Base-by-base conservation (phyloP, 2,113 vertebrate species). In the Gracilinanus agilis region DNA sequence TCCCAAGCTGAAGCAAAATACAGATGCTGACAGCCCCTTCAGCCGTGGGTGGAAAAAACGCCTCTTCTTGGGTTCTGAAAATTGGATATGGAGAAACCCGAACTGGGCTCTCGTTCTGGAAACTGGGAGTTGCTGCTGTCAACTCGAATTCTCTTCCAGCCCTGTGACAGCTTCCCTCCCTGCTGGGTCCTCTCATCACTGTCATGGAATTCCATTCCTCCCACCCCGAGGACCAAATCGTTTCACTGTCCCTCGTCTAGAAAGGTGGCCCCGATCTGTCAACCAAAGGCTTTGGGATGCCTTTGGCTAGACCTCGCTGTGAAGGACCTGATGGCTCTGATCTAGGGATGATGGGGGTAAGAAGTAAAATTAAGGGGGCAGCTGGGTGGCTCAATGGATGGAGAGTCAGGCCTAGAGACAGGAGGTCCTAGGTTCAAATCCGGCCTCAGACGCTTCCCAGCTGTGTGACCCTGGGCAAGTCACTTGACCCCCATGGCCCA, bases 71-170 rank as follows among this genome's bases (percentile, higher is more conserved):
- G 96, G 96, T 97, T 98, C 98, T 98, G 95, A 96, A 97, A 98
- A 98, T 97, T 96, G 95, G 97, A 98, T 98, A 92, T 98, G 97
- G 96, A 97, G 98, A 98, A 99, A 99, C 96, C 97, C 98, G 98
- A 99, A 98, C 98, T 98, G 92, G 24, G 61, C 97, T 98, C 98
- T 98, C 98, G 97, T 98, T 98, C 98, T 96, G 96, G 96, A 98
- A 98, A 97, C 97, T 95, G 25, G 6, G 92, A 97, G 98, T 98
- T 98, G 96, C 97, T 44, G 92, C 97, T 99, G 99, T 98, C 98
- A 98, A 92, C 95, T 97, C 98, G 97, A 98, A 98, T 99, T 98
- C 96, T 97, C 96, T 97, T 98, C 97, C 97, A 94, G 97, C 88
- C 75, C 67, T 95, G 90, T 97, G 98, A 98, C 98, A 98, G 98